These are phyloP conservation scores for Cygnus olor DNA, from an alignment of 2,797 vertebrate genomes.

Conservation along the genomic window DNA sequence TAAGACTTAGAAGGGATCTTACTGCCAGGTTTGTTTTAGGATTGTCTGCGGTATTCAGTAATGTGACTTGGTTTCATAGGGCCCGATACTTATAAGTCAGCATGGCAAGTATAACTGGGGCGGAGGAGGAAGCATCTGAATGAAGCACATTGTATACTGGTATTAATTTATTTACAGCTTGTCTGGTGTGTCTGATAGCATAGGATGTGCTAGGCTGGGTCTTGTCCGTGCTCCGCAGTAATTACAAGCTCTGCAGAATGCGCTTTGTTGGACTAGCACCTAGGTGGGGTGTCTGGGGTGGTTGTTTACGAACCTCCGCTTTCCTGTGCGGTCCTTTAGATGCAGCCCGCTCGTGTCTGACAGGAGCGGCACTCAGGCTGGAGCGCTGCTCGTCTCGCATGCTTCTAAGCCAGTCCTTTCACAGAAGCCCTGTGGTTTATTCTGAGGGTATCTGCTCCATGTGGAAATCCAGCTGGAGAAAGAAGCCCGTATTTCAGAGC, in stretches of 20 bases:
- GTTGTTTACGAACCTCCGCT: not conserved
- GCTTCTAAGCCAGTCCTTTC: not conserved
- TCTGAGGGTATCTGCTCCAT: not conserved
- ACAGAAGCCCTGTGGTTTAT: not conserved
- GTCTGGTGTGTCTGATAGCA: not conserved
- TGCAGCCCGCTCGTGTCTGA: not conserved
- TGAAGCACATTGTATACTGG: not conserved
- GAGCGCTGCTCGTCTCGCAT: not conserved
- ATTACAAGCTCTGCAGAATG: not conserved
- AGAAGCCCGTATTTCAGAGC: not conserved
- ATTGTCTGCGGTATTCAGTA: not conserved
- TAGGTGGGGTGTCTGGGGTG: not conserved
- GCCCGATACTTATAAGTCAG: not conserved
- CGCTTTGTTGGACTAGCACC: not conserved
- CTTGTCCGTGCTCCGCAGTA: fast-evolving
- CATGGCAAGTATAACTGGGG: not conserved
- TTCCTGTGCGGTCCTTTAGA: not conserved
- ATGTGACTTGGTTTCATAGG: not conserved
- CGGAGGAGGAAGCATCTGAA: not conserved
- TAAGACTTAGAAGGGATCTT: not conserved
- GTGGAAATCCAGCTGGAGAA: not conserved
- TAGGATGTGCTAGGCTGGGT: not conserved
- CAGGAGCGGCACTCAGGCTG: not conserved
- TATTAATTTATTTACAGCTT: not conserved
- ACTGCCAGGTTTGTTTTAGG: not conserved